Conservation (phyloP, 1,140 invertebrate genomes). For the Tetranychus cinnabarinus region DNA sequence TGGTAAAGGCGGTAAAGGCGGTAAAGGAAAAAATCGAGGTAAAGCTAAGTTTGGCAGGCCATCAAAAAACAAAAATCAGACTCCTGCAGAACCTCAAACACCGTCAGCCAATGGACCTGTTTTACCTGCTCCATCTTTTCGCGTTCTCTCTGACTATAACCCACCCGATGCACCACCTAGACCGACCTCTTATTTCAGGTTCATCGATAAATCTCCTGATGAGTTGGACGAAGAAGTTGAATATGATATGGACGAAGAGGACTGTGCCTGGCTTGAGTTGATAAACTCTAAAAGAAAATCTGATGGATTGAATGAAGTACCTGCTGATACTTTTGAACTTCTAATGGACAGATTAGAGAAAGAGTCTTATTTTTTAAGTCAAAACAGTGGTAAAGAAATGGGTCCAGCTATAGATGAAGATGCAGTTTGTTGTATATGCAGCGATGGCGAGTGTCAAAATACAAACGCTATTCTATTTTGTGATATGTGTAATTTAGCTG, state of each 20-base stretch:
- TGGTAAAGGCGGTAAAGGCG: neutral
- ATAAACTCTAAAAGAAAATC: slow-evolving; percentile 55
- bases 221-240: slow-evolving; percentile 82
- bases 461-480: slow-evolving; percentile 90
- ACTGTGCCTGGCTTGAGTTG: slow-evolving; percentile 67
- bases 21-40: slow-evolving; percentile 3
- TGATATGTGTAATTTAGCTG: slow-evolving; percentile 97
- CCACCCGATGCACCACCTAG: slow-evolving; percentile 50
- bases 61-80: neutral
- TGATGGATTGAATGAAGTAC: slow-evolving; percentile 38
- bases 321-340: slow-evolving; percentile 65
- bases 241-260: slow-evolving; percentile 95
- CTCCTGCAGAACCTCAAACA: neutral
- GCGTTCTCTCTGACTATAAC: slow-evolving; percentile 47
- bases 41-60: neutral
- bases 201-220: slow-evolving; percentile 80
- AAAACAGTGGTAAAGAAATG: slow-evolving; percentile 26
- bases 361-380: slow-evolving; percentile 80
- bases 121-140: slow-evolving; percentile 58
- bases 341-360: slow-evolving; percentile 92
- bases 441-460: slow-evolving; percentile 82
- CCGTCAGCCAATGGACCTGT: neutral
- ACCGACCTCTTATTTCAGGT: slow-evolving; percentile 52
- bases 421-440: slow-evolving; percentile 83
- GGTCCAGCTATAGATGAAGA: slow-evolving; percentile 63